Evolutionary conservation across 2,888 invertebrate species (phyloP).

Genomic region (Eledona agricola): DNA sequence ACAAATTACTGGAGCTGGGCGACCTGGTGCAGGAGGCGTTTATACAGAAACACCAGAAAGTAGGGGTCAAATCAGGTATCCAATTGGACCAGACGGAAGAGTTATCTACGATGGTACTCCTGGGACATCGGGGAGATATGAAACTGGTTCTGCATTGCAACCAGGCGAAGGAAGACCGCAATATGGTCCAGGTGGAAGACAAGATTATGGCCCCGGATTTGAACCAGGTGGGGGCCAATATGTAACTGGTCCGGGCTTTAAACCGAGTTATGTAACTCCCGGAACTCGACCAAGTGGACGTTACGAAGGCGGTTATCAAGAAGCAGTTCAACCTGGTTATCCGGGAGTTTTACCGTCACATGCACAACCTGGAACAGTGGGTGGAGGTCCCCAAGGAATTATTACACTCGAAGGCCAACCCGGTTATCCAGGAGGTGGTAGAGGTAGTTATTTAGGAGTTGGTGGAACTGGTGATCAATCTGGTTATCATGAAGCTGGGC

Average conservation of each 20-base stretch:
- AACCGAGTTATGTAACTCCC: too few relatives aligned
- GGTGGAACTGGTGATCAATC: constrained; percentile 8
- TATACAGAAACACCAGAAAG: constrained; percentile 7
- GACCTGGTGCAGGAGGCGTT: constrained; percentile 10
- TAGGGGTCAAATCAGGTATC: too few relatives aligned
- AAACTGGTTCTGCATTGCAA: too few relatives aligned
- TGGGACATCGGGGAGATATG: too few relatives aligned
- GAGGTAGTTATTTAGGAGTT: too few relatives aligned
- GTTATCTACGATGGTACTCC: too few relatives aligned
- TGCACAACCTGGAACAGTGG: neutral
- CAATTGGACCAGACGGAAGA: neutral
- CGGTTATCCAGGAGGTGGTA: constrained; percentile 6
- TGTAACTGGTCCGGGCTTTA: neutral
- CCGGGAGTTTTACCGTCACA: constrained; percentile 4
- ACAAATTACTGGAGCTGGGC: constrained; percentile 9
- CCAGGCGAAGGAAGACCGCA: too few relatives aligned
- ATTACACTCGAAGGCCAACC: neutral
- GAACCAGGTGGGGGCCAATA: too few relatives aligned
- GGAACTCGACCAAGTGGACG: too few relatives aligned
- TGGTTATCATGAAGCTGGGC: too few relatives aligned
- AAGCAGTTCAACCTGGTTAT: constrained; percentile 8
- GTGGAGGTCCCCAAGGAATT: neutral
- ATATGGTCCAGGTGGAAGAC: too few relatives aligned
- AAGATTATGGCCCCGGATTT: too few relatives aligned
- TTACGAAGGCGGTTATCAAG: neutral